A percentile compares a stretch with the other conserved stretches of the same genome.
Conservation (phyloP, 1,140 invertebrate genomes). For the Magallana gigas region DNA sequence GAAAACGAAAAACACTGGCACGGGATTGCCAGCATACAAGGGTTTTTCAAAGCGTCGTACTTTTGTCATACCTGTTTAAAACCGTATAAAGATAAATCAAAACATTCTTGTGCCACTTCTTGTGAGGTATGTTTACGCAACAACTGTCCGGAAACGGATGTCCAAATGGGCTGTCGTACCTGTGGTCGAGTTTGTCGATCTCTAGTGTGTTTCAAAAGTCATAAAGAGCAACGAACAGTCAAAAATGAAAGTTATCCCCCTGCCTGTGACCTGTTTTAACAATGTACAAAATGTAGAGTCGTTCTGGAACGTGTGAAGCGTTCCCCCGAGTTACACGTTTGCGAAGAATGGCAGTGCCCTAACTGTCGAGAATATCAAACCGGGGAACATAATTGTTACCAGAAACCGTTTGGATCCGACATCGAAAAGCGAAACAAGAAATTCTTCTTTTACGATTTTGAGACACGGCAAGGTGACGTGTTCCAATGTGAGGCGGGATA, state of each 20-base stretch:
- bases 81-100: constrained; percentile 40
- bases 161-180: constrained; percentile 4
- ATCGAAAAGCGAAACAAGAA: neutral
- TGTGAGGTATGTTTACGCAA: constrained; percentile 38
- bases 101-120: constrained; percentile 28
- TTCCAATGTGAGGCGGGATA: constrained; percentile 9
- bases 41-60: constrained; percentile 42
- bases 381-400: constrained; percentile 42
- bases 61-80: constrained; percentile 49
- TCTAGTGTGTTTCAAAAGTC: constrained; percentile 18
- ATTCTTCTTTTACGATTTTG: constrained; percentile 52
- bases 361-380: constrained; percentile 38
- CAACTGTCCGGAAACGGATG: neutral
- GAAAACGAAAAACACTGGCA: constrained; percentile 44
- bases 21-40: constrained; percentile 37
- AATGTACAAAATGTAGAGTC: constrained; percentile 45
- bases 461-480: constrained; percentile 37
- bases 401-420: neutral
- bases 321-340: constrained; percentile 25
- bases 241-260: neutral
- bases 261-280: constrained; percentile 30
- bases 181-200: constrained; percentile 43
- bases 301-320: constrained; percentile 14
- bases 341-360: constrained; percentile 45
- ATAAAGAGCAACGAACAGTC: neutral